Evolutionary conservation across 2,113 vertebrate species (phyloP), one percentile per base, ranked within the genome.

Genomic region (Brachypteracias leptosomus): DNA sequence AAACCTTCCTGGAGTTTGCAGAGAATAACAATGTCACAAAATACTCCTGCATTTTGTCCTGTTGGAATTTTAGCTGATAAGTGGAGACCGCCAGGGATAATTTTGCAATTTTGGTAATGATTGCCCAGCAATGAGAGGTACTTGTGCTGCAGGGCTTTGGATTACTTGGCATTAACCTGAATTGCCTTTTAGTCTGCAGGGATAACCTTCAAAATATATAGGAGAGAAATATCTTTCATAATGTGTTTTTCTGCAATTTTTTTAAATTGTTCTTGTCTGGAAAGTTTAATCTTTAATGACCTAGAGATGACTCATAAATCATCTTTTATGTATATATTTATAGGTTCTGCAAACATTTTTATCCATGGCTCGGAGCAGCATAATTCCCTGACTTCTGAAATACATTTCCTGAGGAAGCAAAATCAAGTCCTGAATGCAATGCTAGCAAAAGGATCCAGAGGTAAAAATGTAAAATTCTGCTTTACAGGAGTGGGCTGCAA

Each of bases 371-470:
- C 98, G 28, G 98, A 99, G 95, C 98, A 99, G 76, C 98, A 98
- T 88, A 96, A 95, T 97, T 98, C 99, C 95, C 97, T 99, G 97
- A 97, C 97, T 47, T 98, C 98, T 81, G 98, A 99, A 97, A 96
- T 99, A 92, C 97, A 97, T 94, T 98, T 99, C 96, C 98, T 99
- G 92, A 98, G 98, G 98, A 98, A 98, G 93, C 99, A 99, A 97
- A 99, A 99, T 97, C 98, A 98, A 96, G 92, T 93, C 54, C 97
- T 99, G 84, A 99, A 99, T 94, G 97, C 97, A 33, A 98, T 99
- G 97, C 98, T 99, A 26, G 98, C 95, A 66, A 96, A 97, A 89
- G 98, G 98, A 55, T 98, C 98, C 24, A 98, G 97, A 99, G 99
- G 99, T 99, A 97, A 97, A 90, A 97, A 91, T 24, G 20, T 16